Conservation (phyloP, 2,113 vertebrate genomes). For the Oryzias celebensis region DNA sequence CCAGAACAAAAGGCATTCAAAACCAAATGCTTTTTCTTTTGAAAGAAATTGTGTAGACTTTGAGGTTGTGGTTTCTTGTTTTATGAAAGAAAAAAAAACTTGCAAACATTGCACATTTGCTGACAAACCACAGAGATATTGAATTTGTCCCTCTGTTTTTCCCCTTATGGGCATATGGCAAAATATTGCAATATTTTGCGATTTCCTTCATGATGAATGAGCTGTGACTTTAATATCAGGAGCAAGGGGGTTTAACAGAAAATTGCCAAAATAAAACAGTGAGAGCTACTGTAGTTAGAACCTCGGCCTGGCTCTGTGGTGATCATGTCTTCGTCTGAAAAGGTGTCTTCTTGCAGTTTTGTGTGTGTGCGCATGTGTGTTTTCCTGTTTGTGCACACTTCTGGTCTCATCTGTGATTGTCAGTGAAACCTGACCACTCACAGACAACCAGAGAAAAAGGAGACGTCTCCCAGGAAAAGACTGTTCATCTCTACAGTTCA, state of each 20-base stretch:
- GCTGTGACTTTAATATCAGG: slow-evolving; percentile 49
- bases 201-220: slow-evolving; percentile 59
- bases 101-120: slow-evolving; percentile 57
- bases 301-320: slow-evolving; percentile 4
- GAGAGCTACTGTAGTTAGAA: not conserved
- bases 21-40: slow-evolving; percentile 35
- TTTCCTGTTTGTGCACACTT: not conserved
- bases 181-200: slow-evolving; percentile 42
- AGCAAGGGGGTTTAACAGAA: slow-evolving; percentile 8
- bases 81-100: slow-evolving; percentile 39
- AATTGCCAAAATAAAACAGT: slow-evolving; percentile 6
- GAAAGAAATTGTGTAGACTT: slow-evolving; percentile 3
- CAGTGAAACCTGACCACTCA: slow-evolving; percentile 53
- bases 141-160: slow-evolving; percentile 20
- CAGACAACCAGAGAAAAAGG: slow-evolving; percentile 33
- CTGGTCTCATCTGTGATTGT: slow-evolving; percentile 44
- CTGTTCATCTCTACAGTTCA: slow-evolving; percentile 44
- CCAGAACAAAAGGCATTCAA: slow-evolving; percentile 43
- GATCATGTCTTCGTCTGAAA: slow-evolving; percentile 16
- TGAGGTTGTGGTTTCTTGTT: slow-evolving; percentile 32
- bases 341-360: slow-evolving; percentile 2
- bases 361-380: slow-evolving; percentile 4
- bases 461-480: slow-evolving; percentile 39
- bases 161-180: slow-evolving; percentile 52
- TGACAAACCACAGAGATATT: slow-evolving; percentile 46